Evolutionary conservation across 2,888 invertebrate genomes (phyloP), one percentile per base, ranked within the genome.

Genomic region (Listrodromus nycthemerus): DNA sequence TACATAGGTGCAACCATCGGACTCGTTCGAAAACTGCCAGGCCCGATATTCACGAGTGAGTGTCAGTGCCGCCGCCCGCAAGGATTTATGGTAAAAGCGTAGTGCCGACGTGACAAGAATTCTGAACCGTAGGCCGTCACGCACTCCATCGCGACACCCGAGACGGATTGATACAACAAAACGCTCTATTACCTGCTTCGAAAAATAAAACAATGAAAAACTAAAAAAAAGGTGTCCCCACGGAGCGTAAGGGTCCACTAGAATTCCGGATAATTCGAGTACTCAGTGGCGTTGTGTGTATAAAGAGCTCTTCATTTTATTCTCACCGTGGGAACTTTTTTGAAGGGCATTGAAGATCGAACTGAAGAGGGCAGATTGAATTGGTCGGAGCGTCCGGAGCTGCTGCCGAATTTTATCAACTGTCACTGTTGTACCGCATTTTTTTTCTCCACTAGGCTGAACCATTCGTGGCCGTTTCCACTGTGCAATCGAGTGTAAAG

Each of bases 321-420:
- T 66, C 24, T 58, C 37, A 55, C 66, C 50, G 52, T 52, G 19
- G 19, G 45, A 61, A 58, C 61, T 66, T 82, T 79, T 79, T 78
- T 70, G 70, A 30, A 50, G 55, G 61, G 79, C 58, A 58, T 45
- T 70, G 63, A 76, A 63, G 65, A 76, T 55, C 69, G 21, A 21
- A 3, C 33, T 24, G 66, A 48, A 13, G 58, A 37, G 71, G 48
- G 65, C 71, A 83, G 79, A 83, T 83, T 79, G 83, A 71, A 83
- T 83, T 83, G 16, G 48, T 71, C 63, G 27, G 55, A 79, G 75
- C 76, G 75, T 66, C 50, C 75, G 66, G 66, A 55, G 24, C 55
- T 48, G 41, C 50, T 83, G 65, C 41, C 66, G 66, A 67, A 37
- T 33, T 74, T 45, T 48, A 45, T 24, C 69, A 69, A 27, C 58